phyloP scores from a whole-genome alignment of 2,797 vertebrate species.

The Cossypha dichroa region DNA sequence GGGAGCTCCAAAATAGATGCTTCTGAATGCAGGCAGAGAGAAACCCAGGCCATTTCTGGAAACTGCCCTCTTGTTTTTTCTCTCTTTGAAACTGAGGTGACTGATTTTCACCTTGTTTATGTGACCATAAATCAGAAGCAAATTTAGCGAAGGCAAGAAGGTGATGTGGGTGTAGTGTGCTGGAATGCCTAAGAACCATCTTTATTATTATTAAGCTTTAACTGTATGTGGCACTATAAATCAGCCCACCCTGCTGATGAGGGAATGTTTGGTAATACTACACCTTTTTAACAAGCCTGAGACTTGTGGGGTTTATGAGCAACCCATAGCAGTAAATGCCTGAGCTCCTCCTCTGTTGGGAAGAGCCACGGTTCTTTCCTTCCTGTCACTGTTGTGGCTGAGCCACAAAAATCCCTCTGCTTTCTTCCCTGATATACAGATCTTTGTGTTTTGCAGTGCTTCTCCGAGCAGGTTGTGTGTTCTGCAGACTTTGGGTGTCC shows the following conservation, averaged over 20 bases:
- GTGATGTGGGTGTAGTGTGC: not conserved
- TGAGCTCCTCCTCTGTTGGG: not conserved
- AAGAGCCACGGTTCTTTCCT: not conserved
- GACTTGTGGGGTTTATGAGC: not conserved
- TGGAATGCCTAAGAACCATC: not conserved
- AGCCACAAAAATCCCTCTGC: not conserved
- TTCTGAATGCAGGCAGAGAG: not conserved
- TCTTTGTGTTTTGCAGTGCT: not conserved
- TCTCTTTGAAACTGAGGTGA: not conserved
- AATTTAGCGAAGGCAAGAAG: not conserved
- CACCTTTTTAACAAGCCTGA: not conserved
- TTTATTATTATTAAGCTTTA: constrained; percentile 1
- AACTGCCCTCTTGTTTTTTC: not conserved
- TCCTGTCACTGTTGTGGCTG: not conserved
- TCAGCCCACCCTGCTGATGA: not conserved
- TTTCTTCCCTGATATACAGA: not conserved
- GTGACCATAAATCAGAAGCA: not conserved
- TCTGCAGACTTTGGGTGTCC: not conserved
- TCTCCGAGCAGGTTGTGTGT: not conserved
- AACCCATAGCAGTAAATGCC: not conserved
- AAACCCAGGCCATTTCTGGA: not conserved
- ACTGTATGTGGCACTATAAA: not conserved
- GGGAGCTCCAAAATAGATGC: not conserved
- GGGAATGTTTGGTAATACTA: not conserved
- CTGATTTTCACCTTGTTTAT: constrained; percentile 13